These are phyloP conservation scores for Aethina tumida DNA, from an alignment of 1,140 invertebrate genomes.

Conservation along the genomic window DNA sequence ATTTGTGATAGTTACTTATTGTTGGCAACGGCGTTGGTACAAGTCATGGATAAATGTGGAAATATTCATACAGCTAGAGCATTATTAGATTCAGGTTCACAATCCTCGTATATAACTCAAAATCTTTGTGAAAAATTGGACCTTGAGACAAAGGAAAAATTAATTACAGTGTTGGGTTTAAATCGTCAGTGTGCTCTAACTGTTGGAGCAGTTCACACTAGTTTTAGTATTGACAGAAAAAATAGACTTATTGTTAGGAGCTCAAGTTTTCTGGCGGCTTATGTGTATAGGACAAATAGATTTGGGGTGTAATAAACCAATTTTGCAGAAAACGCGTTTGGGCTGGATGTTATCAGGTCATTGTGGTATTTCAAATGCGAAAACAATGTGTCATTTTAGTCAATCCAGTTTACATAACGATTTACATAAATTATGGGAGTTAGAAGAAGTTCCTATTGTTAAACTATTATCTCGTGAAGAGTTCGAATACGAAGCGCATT, in stretches of 20 bases:
- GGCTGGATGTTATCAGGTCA: no score
- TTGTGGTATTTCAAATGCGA: no score
- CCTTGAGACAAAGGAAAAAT: constrained; percentile 1
- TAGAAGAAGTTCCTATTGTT: no score
- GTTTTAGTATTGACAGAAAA: not conserved
- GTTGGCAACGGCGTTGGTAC: constrained; percentile 3
- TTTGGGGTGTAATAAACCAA: no score
- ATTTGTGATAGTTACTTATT: not conserved
- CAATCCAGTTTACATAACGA: no score
- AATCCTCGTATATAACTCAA: constrained; percentile 7
- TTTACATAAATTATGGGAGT: no score
- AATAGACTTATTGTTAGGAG: constrained; percentile 7
- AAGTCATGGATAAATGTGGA: not conserved
- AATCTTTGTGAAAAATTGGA: constrained; percentile 3
- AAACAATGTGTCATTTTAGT: no score
- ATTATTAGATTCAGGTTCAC: constrained; percentile 8
- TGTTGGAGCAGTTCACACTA: constrained; percentile 4
- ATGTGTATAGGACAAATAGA: constrained; percentile 4
- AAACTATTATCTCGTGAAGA: no score
- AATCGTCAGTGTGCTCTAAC: not conserved
- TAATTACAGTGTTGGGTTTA: not conserved
- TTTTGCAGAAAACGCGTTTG: no score
- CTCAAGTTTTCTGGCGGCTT: not conserved
- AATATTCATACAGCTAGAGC: not conserved
- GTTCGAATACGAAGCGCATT: no score